Evolutionary conservation across 2,888 invertebrate genomes (phyloP), one percentile per base, ranked within the genome.

Genomic region (Conus canariensis): DNA sequence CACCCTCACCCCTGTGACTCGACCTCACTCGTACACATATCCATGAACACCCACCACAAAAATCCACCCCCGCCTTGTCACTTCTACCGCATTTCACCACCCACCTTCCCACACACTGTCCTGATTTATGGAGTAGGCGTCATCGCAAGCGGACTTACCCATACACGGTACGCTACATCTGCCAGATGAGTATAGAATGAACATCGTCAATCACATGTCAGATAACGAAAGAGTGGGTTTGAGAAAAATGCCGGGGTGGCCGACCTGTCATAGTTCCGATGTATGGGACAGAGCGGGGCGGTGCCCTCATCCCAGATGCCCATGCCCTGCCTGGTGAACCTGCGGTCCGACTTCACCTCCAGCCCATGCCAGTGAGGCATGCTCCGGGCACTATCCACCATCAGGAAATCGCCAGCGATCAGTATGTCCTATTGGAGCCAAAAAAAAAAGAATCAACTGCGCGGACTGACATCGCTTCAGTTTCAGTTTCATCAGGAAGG

Each of bases 261-360:
- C 45, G 45, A 85, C 85, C 85, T 85, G 85, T 85, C 85, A 25
- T 59, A 85, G 59, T 85, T 85, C 8, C 59, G 58, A 1, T 59
- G n/a, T 19, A 10, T 60, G 85, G 22, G 22, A 59, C 12, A 16
- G 59, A 85, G 25, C 6, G 85, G 12, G 12, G 85, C 22, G 14
- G 22, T 59, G 45, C 4, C 45, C 45, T 45, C 45, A 4, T 45
- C 45, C 45, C 45, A 45, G 45, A 45, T 1, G 45, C 45, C 4
- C 45, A 45, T 45, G 45, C 45, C 45, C 45, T 45, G 45, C 45
- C 45, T 45, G 58, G 59, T 58, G 85, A 85, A 85, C 64, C 64
- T 10, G 22, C 85, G 85, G 22, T 45, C 6, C 56, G 56, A 85
- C 60, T 60, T 85, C n/a, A 85, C n/a, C 60, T 85, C 59, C 59